Conservation (phyloP, 2,797 vertebrate species). For the Argentina silus region DNA sequence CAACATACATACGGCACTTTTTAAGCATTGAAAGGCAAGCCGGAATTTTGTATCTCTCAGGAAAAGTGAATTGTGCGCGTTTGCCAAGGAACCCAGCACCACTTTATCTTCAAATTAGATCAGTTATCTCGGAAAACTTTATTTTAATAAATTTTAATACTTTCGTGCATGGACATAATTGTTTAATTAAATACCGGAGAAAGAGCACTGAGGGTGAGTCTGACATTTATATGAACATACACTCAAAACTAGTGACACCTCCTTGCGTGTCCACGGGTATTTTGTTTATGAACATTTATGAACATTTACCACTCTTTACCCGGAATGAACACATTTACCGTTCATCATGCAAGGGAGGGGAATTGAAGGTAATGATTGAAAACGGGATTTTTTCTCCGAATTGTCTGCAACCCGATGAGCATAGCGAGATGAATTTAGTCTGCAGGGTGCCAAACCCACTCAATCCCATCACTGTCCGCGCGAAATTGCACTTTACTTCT, state of each 20-base stretch:
- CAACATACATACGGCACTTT: slow-evolving; percentile 31
- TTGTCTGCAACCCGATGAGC: slow-evolving; percentile 32
- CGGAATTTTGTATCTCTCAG: slow-evolving; percentile 53
- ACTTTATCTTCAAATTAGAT: slow-evolving; percentile 51
- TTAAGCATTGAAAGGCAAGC: slow-evolving; percentile 45
- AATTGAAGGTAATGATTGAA: not conserved
- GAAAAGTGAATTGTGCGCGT: slow-evolving; percentile 57
- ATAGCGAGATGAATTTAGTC: slow-evolving; percentile 30
- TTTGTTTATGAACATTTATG: slow-evolving; percentile 42
- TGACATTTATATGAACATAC: slow-evolving; percentile 45
- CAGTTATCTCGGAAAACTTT: slow-evolving; percentile 33
- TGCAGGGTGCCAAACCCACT: slow-evolving; percentile 39
- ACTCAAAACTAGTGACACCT: slow-evolving; percentile 20
- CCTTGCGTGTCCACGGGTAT: slow-evolving; percentile 34
- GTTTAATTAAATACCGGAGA: slow-evolving; percentile 58
- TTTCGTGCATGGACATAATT: slow-evolving; percentile 59
- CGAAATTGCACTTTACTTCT: slow-evolving; percentile 37
- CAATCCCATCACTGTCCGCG: slow-evolving; percentile 25
- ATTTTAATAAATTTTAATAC: slow-evolving; percentile 56
- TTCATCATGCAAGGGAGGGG: slow-evolving; percentile 38
- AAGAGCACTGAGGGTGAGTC: slow-evolving; percentile 32
- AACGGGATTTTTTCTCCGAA: slow-evolving; percentile 4
- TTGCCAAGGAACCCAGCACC: slow-evolving; percentile 46
- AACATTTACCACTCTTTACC: slow-evolving; percentile 44
- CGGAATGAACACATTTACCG: slow-evolving; percentile 20